A percentile compares a stretch with the other conserved stretches of the same genome.
phyloP scores from a whole-genome alignment of 2,797 vertebrate genomes.

The Mormyrops boulengeri region DNA sequence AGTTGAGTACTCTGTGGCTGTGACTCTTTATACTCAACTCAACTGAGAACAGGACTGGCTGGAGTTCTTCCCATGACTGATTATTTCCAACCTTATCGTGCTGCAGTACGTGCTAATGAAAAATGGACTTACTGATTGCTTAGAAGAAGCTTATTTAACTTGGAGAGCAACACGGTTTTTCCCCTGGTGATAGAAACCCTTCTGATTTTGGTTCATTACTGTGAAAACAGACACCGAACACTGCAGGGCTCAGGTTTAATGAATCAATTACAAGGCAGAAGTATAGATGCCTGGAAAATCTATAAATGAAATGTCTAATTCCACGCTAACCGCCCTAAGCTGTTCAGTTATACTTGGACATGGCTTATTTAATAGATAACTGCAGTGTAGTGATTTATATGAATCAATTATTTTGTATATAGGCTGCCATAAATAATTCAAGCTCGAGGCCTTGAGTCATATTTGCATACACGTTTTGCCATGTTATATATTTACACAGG shows the following conservation, averaged over 20 bases:
- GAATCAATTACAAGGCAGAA: not conserved
- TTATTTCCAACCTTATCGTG: not conserved
- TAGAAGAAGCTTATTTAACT: not conserved
- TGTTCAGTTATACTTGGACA: not conserved
- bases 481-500: not conserved
- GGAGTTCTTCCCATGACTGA: not conserved
- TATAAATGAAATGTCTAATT: not conserved
- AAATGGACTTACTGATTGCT: not conserved
- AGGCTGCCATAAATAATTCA: not conserved
- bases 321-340: not conserved
- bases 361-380: not conserved
- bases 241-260: not conserved
- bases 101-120: not conserved
- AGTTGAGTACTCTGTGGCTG: not conserved
- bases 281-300: not conserved
- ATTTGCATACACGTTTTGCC: not conserved
- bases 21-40: not conserved
- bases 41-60: not conserved
- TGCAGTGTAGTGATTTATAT: not conserved
- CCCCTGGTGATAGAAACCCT: not conserved
- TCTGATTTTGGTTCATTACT: not conserved
- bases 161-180: not conserved
- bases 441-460: not conserved
- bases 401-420: not conserved
- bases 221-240: not conserved